These are phyloP conservation scores for Drosophila pallidifrons DNA, from an alignment of 1,140 invertebrate species.

Conservation along the genomic window DNA sequence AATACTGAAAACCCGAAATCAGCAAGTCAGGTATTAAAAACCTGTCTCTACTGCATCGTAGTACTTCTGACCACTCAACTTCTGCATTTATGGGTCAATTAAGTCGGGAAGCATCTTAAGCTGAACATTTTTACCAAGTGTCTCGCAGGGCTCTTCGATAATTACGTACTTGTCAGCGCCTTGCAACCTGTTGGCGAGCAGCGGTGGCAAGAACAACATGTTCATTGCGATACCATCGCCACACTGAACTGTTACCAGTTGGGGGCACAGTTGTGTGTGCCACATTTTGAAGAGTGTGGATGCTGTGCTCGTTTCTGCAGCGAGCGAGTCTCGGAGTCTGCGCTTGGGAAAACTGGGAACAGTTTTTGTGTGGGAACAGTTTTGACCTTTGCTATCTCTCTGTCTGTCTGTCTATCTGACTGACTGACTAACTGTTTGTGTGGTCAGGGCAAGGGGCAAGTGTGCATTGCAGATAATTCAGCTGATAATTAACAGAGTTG, in stretches of 20 bases:
- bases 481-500: conserved; percentile 43
- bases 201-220: conserved; percentile 14
- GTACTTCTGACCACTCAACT: conserved; percentile 6
- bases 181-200: conserved; percentile 16
- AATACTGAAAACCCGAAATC: conserved; percentile 5
- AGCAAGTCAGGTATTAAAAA: conserved; percentile 11
- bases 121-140: neutral
- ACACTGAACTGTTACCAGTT: conserved; percentile 18
- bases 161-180: conserved; percentile 13
- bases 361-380: conserved; percentile 1
- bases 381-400: neutral
- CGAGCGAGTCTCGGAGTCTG: neutral
- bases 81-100: conserved; percentile 41
- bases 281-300: conserved; percentile 40
- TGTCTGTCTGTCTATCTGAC: conserved; percentile 17
- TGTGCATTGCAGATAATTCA: conserved; percentile 39
- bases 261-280: neutral
- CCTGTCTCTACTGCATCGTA: neutral
- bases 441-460: conserved; percentile 16
- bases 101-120: conserved; percentile 10
- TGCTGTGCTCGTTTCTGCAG: conserved; percentile 60
- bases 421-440: conserved; percentile 35
- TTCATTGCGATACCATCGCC: neutral
- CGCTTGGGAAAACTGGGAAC: conserved; percentile 17
- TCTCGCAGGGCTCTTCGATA: neutral